phyloP scores from a whole-genome alignment of 2,797 vertebrate genomes.

The Etheostoma perlongum region DNA sequence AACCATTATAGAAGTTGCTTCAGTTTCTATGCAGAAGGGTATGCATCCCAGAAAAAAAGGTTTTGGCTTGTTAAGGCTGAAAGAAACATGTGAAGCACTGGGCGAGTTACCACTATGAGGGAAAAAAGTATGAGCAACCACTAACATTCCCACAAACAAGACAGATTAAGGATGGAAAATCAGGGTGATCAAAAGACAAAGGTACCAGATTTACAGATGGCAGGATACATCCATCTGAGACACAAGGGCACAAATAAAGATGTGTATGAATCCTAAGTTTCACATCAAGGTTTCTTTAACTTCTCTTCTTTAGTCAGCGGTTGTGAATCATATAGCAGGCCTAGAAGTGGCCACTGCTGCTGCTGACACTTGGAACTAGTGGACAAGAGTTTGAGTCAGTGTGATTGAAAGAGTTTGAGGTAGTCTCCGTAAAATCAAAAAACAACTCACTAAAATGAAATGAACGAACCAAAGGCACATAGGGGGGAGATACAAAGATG shows the following conservation, averaged over 20 bases:
- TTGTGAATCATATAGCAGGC: background rate
- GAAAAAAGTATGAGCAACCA: background rate
- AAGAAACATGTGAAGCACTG: conserved; percentile 9
- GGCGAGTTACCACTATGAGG: background rate
- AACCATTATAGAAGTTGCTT: conserved; percentile 37
- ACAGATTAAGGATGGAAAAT: background rate
- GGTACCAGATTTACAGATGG: conserved; percentile 6
- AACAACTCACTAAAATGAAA: conserved; percentile 38
- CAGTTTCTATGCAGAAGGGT: conserved; percentile 35
- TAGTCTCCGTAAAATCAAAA: conserved; percentile 14
- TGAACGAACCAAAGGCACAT: conserved; percentile 9
- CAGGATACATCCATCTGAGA: conserved; percentile 14
- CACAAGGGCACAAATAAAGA: background rate
- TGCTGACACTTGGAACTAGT: conserved; percentile 1
- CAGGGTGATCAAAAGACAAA: conserved; percentile 2
- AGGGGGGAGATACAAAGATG: background rate
- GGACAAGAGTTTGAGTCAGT: conserved; percentile 18
- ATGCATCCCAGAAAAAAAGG: conserved; percentile 18
- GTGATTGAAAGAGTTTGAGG: conserved; percentile 23
- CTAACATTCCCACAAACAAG: conserved; percentile 15
- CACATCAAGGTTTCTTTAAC: background rate
- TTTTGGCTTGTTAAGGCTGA: conserved; percentile 12
- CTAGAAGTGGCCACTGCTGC: background rate
- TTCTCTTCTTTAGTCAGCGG: conserved; percentile 1
- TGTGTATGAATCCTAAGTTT: conserved; percentile 7